phyloP scores from a whole-genome alignment of 2,797 vertebrate species.

The Spizella passerina region DNA sequence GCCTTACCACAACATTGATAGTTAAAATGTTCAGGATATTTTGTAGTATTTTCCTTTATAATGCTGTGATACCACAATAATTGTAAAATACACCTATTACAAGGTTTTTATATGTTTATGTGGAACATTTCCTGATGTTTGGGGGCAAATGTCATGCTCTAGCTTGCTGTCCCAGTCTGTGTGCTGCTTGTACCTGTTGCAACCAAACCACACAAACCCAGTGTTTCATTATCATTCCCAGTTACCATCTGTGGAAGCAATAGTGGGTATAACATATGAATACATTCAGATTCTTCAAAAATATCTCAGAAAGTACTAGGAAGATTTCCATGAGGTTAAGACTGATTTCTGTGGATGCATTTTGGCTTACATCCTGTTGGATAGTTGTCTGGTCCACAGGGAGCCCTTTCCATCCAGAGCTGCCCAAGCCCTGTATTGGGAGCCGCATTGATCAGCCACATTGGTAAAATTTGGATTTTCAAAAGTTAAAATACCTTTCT shows the following conservation, averaged over 20 bases:
- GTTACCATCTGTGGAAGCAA: not conserved
- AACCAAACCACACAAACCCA: not conserved
- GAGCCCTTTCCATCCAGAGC: not conserved
- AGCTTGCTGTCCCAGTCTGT: not conserved
- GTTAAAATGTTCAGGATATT: slow-evolving; percentile 20
- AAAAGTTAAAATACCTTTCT: not conserved
- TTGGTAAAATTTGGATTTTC: not conserved
- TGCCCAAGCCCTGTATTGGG: not conserved
- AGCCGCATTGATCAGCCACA: rapidly evolving
- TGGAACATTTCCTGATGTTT: not conserved
- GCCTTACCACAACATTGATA: not conserved
- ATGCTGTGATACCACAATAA: not conserved
- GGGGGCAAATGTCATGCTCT: not conserved
- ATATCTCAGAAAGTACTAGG: not conserved
- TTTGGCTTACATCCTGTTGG: not conserved
- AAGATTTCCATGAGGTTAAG: not conserved
- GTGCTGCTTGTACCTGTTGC: not conserved
- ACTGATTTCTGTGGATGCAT: not conserved
- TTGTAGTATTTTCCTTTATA: not conserved
- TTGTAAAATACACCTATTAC: not conserved
- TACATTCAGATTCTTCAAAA: not conserved
- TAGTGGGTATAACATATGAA: not conserved
- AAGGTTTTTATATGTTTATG: not conserved
- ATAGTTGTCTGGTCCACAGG: not conserved
- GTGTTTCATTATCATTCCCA: not conserved